Percentiles rank a stretch among this genome's conserved stretches.
These are phyloP conservation scores for Caenorhabditis briggsae DNA, from an alignment of 1,140 invertebrate species.

Conservation along the genomic window DNA sequence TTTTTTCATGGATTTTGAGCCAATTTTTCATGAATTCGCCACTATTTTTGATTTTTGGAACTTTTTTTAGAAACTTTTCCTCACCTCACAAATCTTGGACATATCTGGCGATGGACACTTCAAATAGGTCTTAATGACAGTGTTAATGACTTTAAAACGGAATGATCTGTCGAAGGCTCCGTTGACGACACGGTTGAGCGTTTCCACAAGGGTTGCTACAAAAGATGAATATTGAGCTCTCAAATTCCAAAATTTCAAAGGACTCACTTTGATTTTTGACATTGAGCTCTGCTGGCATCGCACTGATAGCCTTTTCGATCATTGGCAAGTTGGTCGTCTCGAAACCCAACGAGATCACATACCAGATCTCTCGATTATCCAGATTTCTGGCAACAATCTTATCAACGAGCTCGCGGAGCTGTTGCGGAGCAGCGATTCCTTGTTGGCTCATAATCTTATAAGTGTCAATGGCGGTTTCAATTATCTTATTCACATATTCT, in stretches of 20 bases:
- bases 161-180: slow-evolving; percentile 71
- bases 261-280: slow-evolving; percentile 6
- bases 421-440: slow-evolving; percentile 83
- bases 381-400: slow-evolving; percentile 89
- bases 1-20: no score
- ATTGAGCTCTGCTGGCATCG: slow-evolving; percentile 21
- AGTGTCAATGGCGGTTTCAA: slow-evolving; percentile 79
- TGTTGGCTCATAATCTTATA: slow-evolving; percentile 77
- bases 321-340: slow-evolving; percentile 76
- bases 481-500: slow-evolving; percentile 85
- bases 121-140: slow-evolving; percentile 69
- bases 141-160: slow-evolving; percentile 68
- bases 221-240: no score
- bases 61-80: not conserved
- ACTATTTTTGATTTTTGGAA: no score
- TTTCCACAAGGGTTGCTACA: slow-evolving; percentile 73
- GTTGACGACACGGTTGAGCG: slow-evolving; percentile 72
- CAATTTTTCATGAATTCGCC: no score
- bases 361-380: slow-evolving; percentile 68
- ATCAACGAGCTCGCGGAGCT: slow-evolving; percentile 93
- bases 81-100: slow-evolving; percentile 70
- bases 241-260: no score
- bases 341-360: slow-evolving; percentile 73
- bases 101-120: slow-evolving; percentile 71
- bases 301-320: slow-evolving; percentile 71